Conservation (phyloP, 2,113 vertebrate species). For the Osmerus mordax region DNA sequence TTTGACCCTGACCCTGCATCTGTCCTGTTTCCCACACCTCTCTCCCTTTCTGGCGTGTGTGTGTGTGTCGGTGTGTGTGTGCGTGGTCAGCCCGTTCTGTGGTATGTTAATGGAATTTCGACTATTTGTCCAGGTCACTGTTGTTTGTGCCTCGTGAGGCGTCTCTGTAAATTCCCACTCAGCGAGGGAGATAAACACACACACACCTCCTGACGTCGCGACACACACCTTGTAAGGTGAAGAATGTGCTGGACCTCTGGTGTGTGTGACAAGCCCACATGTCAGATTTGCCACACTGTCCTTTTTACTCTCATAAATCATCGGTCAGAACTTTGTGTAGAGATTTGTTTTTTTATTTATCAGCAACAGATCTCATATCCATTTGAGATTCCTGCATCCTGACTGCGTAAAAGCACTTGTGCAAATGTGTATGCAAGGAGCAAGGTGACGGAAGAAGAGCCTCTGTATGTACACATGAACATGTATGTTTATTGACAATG, state of each 20-base stretch:
- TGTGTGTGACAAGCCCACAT: background rate
- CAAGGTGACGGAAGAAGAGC: constrained; percentile 4
- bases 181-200: constrained; percentile 63
- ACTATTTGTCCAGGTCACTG: constrained; percentile 68
- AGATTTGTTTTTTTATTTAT: too few relatives aligned
- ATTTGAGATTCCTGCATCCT: background rate
- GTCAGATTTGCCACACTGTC: too few relatives aligned
- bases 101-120: constrained; percentile 69
- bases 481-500: constrained; percentile 53
- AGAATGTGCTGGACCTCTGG: constrained; percentile 12
- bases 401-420: background rate
- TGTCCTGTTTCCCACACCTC: constrained; percentile 62
- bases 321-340: too few relatives aligned
- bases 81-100: constrained; percentile 53
- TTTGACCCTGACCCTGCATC: constrained; percentile 67
- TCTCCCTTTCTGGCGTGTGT: constrained; percentile 28
- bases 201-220: constrained; percentile 52
- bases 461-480: constrained; percentile 36
- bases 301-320: too few relatives aligned
- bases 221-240: constrained; percentile 22
- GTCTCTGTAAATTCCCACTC: constrained; percentile 65
- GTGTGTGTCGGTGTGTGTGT: constrained; percentile 18
- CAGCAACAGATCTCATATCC: too few relatives aligned
- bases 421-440: background rate
- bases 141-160: constrained; percentile 68